Evolutionary conservation across 2,797 vertebrate genomes (phyloP).

Genomic region (Pangasius larnaudii): DNA sequence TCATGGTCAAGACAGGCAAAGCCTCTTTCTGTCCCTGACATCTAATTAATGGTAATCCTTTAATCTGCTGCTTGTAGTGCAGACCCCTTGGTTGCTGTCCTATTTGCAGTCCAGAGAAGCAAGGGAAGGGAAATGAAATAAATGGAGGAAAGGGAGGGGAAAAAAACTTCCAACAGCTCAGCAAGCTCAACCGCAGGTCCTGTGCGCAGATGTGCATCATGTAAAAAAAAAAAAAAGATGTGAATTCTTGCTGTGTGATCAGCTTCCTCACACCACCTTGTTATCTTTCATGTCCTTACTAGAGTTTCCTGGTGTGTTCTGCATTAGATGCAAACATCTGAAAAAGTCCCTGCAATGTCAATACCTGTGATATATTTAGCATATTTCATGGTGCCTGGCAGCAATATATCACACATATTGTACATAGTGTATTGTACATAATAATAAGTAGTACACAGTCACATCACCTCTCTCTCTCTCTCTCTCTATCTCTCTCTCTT

Average conservation of each 20-base stretch:
- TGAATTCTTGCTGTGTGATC: constrained; percentile 20
- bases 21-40: constrained; percentile 75
- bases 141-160: background rate
- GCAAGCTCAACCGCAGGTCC: constrained; percentile 62
- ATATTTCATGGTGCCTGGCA: constrained; percentile 13
- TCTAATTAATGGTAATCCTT: constrained; percentile 94
- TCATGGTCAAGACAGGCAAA: constrained; percentile 85
- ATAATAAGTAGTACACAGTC: constrained; percentile 33
- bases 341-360: constrained; percentile 48
- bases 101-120: constrained; percentile 75
- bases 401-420: constrained; percentile 34
- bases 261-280: constrained; percentile 15
- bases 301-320: constrained; percentile 8
- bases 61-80: constrained; percentile 82
- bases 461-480: background rate
- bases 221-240: constrained; percentile 38
- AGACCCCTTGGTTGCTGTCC: constrained; percentile 76
- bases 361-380: constrained; percentile 40
- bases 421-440: constrained; percentile 21
- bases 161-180: constrained; percentile 65
- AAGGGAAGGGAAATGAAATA: constrained; percentile 26
- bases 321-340: constrained; percentile 37
- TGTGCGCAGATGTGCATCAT: constrained; percentile 56
- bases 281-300: constrained; percentile 25
- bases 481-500: background rate